phyloP scores from a whole-genome alignment of 2,888 invertebrate species.

The Timandra comae region DNA sequence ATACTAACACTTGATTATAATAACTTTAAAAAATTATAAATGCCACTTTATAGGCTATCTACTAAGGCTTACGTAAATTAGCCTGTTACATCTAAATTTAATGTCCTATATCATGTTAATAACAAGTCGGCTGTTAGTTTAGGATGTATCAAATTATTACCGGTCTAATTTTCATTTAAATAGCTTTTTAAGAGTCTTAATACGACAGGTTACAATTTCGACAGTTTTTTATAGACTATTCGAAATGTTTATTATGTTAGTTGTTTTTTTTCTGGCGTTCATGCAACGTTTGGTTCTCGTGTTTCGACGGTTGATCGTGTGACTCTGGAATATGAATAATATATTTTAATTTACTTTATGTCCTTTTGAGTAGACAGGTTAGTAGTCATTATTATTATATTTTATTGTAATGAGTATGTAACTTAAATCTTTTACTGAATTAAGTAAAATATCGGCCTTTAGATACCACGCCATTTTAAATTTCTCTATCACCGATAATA shows the following conservation, averaged over 20 bases:
- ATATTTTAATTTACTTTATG: too few species aligned
- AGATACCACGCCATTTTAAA: too few species aligned
- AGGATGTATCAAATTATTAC: slow-evolving; percentile 29
- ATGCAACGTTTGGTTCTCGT: too few species aligned
- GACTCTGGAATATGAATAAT: not conserved
- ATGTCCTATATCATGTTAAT: slow-evolving; percentile 37
- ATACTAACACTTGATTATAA: slow-evolving; percentile 33
- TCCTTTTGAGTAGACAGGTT: too few species aligned
- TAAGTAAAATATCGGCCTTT: too few species aligned
- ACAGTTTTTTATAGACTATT: slow-evolving; percentile 24
- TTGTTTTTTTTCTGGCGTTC: slow-evolving; percentile 2
- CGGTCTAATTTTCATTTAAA: slow-evolving; percentile 33
- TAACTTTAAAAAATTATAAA: slow-evolving; percentile 44
- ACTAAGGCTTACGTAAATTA: slow-evolving; percentile 30
- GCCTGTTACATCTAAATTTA: slow-evolving; percentile 30
- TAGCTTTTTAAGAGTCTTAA: slow-evolving; percentile 30
- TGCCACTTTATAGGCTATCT: slow-evolving; percentile 36
- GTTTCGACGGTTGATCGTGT: not conserved
- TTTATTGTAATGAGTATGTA: too few species aligned
- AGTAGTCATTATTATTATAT: too few species aligned
- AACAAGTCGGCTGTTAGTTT: slow-evolving; percentile 28
- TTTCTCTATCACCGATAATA: too few species aligned
- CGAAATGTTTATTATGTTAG: slow-evolving; percentile 14
- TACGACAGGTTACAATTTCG: slow-evolving; percentile 30
- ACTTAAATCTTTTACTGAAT: not conserved